A percentile compares a stretch with the other conserved stretches of the same genome.
Evolutionary conservation across 2,113 vertebrate genomes (phyloP).

Genomic region (Oophaga pumilio): DNA sequence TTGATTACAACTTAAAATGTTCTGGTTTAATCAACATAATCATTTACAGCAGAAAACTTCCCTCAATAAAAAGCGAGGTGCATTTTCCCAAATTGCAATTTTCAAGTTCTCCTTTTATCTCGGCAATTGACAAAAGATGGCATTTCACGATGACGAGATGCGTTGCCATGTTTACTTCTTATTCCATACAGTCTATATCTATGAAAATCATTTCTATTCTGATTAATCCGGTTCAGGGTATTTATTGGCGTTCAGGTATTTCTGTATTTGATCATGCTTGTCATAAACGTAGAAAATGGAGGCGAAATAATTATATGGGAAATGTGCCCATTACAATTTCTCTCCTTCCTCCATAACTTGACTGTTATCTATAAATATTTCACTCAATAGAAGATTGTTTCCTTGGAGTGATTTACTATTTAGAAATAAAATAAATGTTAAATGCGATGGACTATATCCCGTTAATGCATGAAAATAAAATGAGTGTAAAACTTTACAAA

Average conservation of each 20-base stretch:
- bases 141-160: conserved; percentile 9
- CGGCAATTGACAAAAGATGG: background rate
- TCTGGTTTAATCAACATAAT: conserved; percentile 45
- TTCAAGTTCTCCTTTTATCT: conserved; percentile 26
- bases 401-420: background rate
- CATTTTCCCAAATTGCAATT: conserved; percentile 42
- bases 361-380: background rate
- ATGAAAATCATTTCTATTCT: background rate
- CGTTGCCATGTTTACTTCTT: conserved; percentile 20
- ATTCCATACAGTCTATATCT: background rate
- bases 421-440: background rate
- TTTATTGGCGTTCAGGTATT: background rate
- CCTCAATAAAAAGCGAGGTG: background rate
- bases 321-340: background rate
- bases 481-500: background rate
- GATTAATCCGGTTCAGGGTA: conserved; percentile 15
- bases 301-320: background rate
- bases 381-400: background rate
- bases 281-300: background rate
- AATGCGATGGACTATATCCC: background rate
- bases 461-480: background rate
- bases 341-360: background rate
- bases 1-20: conserved; percentile 46
- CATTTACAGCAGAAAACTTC: conserved; percentile 21
- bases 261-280: background rate